These are phyloP conservation scores for Spinibarbus caldwelli DNA, from an alignment of 2,797 vertebrate genomes.

Conservation along the genomic window DNA sequence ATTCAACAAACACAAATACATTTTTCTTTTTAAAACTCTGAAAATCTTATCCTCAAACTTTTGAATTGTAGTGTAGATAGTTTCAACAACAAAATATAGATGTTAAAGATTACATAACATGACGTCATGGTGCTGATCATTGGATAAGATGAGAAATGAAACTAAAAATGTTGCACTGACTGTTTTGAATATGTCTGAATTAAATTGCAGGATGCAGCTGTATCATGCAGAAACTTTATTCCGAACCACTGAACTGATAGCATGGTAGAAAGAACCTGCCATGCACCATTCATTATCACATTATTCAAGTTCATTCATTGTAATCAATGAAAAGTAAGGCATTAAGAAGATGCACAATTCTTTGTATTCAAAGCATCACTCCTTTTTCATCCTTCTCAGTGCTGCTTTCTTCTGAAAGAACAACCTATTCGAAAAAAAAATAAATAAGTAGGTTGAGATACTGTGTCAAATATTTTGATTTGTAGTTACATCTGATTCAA, in stretches of 20 bases:
- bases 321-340: constrained; percentile 63
- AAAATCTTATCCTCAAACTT: background rate
- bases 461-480: background rate
- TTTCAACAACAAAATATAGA: background rate
- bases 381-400: constrained; percentile 67
- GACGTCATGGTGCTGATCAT: background rate
- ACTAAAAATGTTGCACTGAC: background rate
- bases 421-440: constrained; percentile 77
- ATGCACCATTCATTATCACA: constrained; percentile 51
- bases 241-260: constrained; percentile 44
- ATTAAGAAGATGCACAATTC: constrained; percentile 45
- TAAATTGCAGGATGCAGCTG: constrained; percentile 1
- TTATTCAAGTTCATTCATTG: constrained; percentile 57
- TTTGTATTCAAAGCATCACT: constrained; percentile 51
- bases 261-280: constrained; percentile 60
- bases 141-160: background rate
- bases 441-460: background rate
- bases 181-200: background rate
- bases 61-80: background rate
- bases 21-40: no score
- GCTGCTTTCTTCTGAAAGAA: constrained; percentile 90
- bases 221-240: constrained; percentile 56
- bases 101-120: background rate
- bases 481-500: background rate
- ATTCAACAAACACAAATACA: no score